Conservation (phyloP, 2,888 invertebrate genomes). For the Alsophila aescularia region DNA sequence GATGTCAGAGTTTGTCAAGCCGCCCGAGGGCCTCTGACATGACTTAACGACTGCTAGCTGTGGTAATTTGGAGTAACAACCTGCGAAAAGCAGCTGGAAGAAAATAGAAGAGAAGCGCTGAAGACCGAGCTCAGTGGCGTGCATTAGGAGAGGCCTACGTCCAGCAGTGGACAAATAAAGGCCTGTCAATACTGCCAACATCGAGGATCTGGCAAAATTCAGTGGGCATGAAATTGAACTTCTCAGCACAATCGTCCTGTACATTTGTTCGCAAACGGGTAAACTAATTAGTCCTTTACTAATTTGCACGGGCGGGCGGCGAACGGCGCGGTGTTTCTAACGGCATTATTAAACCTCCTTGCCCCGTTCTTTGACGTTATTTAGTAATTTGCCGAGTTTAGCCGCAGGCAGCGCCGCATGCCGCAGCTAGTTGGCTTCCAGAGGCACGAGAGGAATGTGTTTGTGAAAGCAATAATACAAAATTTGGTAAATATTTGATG, state of each 20-base stretch:
- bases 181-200: background rate
- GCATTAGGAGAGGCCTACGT: too few species aligned
- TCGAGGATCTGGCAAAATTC: too few species aligned
- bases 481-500: background rate
- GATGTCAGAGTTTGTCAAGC: too few species aligned
- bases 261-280: conserved; percentile 12
- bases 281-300: conserved; percentile 21
- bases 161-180: background rate
- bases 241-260: conserved; percentile 4
- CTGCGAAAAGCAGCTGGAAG: too few species aligned
- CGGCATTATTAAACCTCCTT: conserved; percentile 16
- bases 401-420: background rate
- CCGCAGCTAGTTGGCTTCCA: background rate
- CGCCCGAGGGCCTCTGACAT: too few species aligned
- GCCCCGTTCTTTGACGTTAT: background rate
- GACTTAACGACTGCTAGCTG: too few species aligned
- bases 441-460: background rate
- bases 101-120: too few species aligned
- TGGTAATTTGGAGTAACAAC: too few species aligned
- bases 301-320: conserved; percentile 3
- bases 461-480: background rate
- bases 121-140: too few species aligned
- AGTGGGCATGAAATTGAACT: background rate
- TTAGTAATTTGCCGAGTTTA: background rate
- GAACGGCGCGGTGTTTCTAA: background rate